Evolutionary conservation across 2,113 vertebrate genomes (phyloP).

Genomic region (Pipra filicauda): DNA sequence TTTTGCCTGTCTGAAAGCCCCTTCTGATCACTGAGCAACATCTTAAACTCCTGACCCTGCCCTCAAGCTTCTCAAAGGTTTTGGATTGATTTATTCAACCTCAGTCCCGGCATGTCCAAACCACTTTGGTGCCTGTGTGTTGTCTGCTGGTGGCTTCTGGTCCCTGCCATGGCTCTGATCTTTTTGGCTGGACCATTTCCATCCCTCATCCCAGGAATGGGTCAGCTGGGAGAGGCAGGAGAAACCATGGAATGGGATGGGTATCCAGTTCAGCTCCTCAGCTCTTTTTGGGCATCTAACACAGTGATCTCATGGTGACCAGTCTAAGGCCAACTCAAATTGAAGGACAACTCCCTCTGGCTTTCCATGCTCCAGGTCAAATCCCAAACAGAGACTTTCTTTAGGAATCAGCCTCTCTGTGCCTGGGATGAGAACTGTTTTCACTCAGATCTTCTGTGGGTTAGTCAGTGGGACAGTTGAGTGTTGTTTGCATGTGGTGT

Average conservation of each 20-base stretch:
- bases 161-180: not conserved
- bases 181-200: not conserved
- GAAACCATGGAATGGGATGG: not conserved
- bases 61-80: not conserved
- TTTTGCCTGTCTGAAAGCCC: not conserved
- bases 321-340: not conserved
- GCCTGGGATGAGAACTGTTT: not conserved
- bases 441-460: not conserved
- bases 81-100: not conserved
- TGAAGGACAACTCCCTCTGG: not conserved
- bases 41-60: not conserved
- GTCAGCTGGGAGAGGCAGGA: not conserved
- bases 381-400: not conserved
- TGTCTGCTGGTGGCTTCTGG: not conserved
- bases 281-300: not conserved
- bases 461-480: rapidly evolving
- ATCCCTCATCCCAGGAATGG: not conserved
- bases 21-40: not conserved
- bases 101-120: not conserved
- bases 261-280: not conserved
- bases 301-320: not conserved
- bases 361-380: not conserved
- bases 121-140: rapidly evolving
- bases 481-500: not conserved
- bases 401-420: not conserved